phyloP scores from a whole-genome alignment of 2,888 invertebrate genomes.

The Tinea trinotella region DNA sequence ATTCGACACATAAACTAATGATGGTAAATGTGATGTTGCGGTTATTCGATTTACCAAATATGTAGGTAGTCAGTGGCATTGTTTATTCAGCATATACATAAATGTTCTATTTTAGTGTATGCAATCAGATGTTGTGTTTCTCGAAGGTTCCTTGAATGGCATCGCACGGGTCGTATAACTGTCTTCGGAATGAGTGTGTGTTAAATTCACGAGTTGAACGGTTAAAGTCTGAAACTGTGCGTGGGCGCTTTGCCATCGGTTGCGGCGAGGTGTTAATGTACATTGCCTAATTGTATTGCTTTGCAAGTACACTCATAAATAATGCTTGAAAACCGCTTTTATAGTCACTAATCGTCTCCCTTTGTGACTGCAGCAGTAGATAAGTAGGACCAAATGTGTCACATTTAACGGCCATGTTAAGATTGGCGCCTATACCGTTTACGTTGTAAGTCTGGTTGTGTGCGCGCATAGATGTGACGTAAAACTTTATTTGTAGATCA shows the following conservation, averaged over 20 bases:
- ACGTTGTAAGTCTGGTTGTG: too few species aligned
- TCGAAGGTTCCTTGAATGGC: constrained; percentile 1
- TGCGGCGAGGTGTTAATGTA: constrained; percentile 63
- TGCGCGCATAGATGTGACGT: neutral
- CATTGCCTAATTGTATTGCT: constrained; percentile 67
- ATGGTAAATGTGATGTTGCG: neutral
- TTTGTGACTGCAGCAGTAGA: constrained; percentile 1
- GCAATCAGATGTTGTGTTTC: neutral
- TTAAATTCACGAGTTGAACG: constrained; percentile 41
- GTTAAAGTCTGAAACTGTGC: constrained; percentile 28
- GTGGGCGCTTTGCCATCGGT: constrained; percentile 46
- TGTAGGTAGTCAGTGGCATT: neutral
- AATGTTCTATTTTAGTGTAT: neutral
- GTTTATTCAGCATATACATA: neutral
- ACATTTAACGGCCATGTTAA: neutral
- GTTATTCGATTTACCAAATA: neutral
- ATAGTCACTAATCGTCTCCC: constrained; percentile 56
- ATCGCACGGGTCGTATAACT: constrained; percentile 1
- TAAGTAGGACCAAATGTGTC: constrained; percentile 6
- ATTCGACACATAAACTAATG: neutral
- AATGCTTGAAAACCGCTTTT: constrained; percentile 35
- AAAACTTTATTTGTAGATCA: constrained; percentile 7
- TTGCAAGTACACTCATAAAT: constrained; percentile 57
- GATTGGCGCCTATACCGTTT: neutral
- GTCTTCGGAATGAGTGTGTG: constrained; percentile 22